Evolutionary conservation across 2,797 vertebrate species (phyloP).

Genomic region (Dendrocincla fuliginosa): DNA sequence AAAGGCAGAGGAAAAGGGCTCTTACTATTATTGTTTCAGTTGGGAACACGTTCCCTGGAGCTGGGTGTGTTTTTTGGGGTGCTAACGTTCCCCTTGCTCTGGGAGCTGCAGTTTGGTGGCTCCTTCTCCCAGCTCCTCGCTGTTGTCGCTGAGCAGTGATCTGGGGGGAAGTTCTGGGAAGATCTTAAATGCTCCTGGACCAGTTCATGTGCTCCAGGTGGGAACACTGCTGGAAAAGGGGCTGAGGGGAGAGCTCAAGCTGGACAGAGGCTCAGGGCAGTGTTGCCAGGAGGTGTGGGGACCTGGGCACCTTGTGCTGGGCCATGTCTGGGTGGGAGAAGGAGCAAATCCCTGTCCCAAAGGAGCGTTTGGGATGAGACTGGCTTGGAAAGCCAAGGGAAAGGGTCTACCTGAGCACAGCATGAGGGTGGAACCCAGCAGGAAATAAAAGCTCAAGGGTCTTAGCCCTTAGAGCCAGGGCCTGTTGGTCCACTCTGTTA

Average conservation of each 20-base stretch:
- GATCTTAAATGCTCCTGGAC: background rate
- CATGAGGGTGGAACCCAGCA: background rate
- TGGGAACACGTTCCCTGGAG: conserved; percentile 14
- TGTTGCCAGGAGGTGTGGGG: background rate
- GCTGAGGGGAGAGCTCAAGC: background rate
- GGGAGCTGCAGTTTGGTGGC: background rate
- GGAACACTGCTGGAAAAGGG: background rate
- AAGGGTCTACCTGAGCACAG: background rate
- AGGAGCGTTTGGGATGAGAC: fast-evolving
- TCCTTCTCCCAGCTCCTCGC: background rate
- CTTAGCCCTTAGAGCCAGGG: background rate
- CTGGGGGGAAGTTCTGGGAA: background rate
- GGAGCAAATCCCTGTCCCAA: background rate
- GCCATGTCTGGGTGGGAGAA: background rate
- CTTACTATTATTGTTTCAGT: conserved; percentile 47
- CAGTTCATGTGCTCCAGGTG: background rate
- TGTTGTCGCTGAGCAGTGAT: background rate
- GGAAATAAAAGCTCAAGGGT: background rate
- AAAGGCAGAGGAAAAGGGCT: conserved; percentile 36
- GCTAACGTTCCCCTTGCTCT: background rate
- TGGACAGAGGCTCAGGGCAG: background rate
- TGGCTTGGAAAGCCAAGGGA: fast-evolving
- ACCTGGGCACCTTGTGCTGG: background rate
- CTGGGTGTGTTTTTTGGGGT: background rate
- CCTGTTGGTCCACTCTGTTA: too few species aligned